Evolutionary conservation across 2,113 vertebrate species (phyloP), one percentile per base, ranked within the genome.

Genomic region (Spea multiplicata): DNA sequence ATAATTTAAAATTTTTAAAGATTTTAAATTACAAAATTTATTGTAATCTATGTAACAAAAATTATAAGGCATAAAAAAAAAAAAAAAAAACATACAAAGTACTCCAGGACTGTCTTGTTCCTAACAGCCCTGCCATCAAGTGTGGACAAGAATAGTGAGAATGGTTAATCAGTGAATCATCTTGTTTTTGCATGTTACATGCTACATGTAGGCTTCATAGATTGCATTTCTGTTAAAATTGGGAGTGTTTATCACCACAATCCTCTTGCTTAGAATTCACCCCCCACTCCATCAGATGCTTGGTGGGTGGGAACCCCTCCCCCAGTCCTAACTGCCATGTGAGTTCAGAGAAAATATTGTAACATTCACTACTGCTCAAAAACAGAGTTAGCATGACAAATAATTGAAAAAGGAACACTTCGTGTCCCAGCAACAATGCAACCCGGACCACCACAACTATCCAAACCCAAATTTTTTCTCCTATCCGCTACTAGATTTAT

Each of bases 261-360:
- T 66, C 81, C 5, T 67, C 16, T 74, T 30, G 70, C 73, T 85
- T 30, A 61, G 64, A 75, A 79, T 81, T 55, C 68, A 83, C 78
- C 75, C 13, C 74, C 82, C 30, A 30, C 6, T 9, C 12, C 76
- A 77, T 16, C 59, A 82, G 68, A 66, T 55, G 82, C 71, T 50
- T 81, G 44, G 64, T 67, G 78, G 69, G 59, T n/a, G 44, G 75
- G 71, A 50, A 12, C n/a, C 80, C 55, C 16, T 83, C 72, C 53
- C 48, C 57, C 12, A 80, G 30, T n/a, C 71, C 57, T 82, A 53
- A 81, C 77, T 76, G 77, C 65, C 67, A 67, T 71, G 10, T 45
- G 82, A 82, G 52, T 85, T 86, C 81, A 83, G 73, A 87, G 83
- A 87, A 83, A 87, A 85, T 81, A 83, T 81, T 53, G 73, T 68